Evolutionary conservation across 1,140 invertebrate species (phyloP), one percentile per base, ranked within the genome.

Genomic region (Orius laevigatus): DNA sequence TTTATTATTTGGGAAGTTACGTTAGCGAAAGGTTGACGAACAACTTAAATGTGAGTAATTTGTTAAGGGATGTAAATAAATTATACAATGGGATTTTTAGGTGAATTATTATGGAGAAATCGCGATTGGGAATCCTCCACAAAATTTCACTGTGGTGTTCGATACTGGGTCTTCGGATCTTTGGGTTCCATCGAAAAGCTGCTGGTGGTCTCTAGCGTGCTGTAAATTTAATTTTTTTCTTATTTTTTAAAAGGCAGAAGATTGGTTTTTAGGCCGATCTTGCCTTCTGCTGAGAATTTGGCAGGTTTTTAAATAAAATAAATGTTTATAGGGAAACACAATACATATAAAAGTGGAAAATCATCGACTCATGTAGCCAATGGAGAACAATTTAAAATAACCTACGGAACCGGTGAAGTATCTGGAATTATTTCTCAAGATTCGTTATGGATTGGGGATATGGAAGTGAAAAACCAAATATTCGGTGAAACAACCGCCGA

Each of bases 131-230:
- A 83, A 75, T 36, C 95, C 95, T 14, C 78, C 85, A 25, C 95
- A 99, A 69, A 70, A 68, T 1, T 99, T 98, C 65, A 84, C 78
- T 55, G 93, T 98, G 41, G 81, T 99, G 20, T 99, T 98, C 69
- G 95, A 99, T 63, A 95, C 94, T 6, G 95, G 95, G 46, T 97
- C 92, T 1, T 95, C 93, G 6, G 98, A 98, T 64, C 70, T 99
- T 15, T 98, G 95, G 95, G 81, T 99, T 50, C 94, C 95, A 5
- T 97, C 92, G 0, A 94, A 95, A 65, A 81, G 93, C 62, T 96
- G 92, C 60, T 78, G 34, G 8, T 25, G 9, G 12, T 40, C 32
- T 34, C n/a, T 38, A 1, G 25, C 25, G 25, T 52, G 50, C 50
- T 32, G 50, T 52, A 48, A 47, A 39, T 46, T 12, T n/a, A n/a